phyloP scores from a whole-genome alignment of 2,797 vertebrate genomes.

The Sternotherus odoratus region DNA sequence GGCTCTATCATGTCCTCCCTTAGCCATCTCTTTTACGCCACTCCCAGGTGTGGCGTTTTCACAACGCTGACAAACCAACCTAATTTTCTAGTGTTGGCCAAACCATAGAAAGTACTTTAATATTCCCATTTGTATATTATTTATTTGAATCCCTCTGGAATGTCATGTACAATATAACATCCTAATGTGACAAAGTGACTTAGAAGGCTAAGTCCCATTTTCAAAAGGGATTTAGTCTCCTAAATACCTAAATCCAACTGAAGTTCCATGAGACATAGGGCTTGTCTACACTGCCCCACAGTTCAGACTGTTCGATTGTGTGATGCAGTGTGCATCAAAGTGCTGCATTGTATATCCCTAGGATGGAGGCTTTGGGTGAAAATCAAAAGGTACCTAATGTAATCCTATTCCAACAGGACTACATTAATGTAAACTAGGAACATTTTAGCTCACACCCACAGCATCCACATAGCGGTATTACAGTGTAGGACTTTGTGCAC shows the following conservation, averaged over 20 bases:
- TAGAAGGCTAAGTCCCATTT: background rate
- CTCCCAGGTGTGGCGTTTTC: too few species aligned
- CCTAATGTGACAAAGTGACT: accelerated
- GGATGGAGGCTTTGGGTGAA: background rate
- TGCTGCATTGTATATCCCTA: background rate
- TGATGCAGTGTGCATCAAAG: background rate
- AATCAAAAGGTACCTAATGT: background rate
- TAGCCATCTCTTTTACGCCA: too few species aligned
- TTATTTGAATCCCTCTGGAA: background rate
- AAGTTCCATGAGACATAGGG: background rate
- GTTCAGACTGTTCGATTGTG: background rate
- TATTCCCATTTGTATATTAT: background rate
- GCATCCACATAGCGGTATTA: background rate
- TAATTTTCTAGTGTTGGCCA: too few species aligned
- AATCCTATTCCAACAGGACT: background rate
- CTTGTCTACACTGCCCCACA: background rate
- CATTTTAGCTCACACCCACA: background rate
- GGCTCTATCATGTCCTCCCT: too few species aligned
- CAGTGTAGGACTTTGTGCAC: background rate
- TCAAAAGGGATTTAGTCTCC: background rate
- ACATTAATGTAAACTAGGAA: background rate
- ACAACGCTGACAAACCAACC: too few species aligned
- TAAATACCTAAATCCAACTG: background rate
- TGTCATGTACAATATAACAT: accelerated
- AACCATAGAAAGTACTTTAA: background rate